Evolutionary conservation across 2,797 vertebrate species (phyloP).

Genomic region (Potorous gilbertii): DNA sequence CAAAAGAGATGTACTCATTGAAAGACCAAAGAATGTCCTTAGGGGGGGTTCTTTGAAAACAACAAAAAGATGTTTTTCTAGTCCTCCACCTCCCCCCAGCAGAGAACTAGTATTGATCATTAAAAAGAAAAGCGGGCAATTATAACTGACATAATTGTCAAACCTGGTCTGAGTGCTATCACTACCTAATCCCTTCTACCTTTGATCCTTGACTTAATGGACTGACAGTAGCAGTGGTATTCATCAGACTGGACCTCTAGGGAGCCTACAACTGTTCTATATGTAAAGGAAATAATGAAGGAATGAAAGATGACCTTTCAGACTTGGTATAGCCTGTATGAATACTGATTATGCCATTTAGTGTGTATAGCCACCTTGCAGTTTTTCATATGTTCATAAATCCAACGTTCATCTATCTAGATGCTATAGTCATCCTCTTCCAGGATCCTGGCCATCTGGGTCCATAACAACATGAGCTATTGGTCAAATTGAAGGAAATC

Average conservation of each 20-base stretch:
- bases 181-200: not conserved
- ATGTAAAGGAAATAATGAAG: not conserved
- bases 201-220: not conserved
- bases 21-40: not conserved
- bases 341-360: not conserved
- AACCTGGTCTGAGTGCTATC: not conserved
- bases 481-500: not conserved
- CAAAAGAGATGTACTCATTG: not conserved
- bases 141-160: not conserved
- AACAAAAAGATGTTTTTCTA: not conserved
- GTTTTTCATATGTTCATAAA: not conserved
- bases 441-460: not conserved
- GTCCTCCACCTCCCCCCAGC: not conserved
- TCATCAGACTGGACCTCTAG: not conserved
- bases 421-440: not conserved
- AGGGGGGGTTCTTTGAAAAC: not conserved
- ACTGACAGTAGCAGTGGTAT: not conserved
- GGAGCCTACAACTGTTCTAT: not conserved
- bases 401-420: not conserved
- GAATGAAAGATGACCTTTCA: not conserved
- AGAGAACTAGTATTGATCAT: not conserved
- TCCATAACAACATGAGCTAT: not conserved
- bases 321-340: not conserved
- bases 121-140: not conserved
- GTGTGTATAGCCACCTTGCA: not conserved